These are phyloP conservation scores for Trematomus bernacchii DNA, from an alignment of 2,797 vertebrate species.

Conservation along the genomic window DNA sequence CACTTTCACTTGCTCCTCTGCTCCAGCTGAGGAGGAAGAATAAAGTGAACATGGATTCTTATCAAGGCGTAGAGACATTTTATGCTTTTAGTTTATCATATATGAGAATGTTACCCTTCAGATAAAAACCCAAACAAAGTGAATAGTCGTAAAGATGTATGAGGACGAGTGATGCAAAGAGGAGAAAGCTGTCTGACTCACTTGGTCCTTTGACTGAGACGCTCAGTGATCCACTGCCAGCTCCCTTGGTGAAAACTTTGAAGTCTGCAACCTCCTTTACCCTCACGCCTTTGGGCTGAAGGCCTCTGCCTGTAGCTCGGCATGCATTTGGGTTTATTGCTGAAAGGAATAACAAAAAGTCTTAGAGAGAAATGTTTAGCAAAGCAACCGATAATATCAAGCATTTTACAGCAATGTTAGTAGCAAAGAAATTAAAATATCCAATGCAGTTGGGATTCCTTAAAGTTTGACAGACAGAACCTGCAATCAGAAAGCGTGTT, in stretches of 20 bases:
- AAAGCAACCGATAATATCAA: slow-evolving; percentile 41
- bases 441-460: slow-evolving; percentile 38
- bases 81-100: slow-evolving; percentile 34
- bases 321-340: slow-evolving; percentile 92
- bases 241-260: slow-evolving; percentile 95
- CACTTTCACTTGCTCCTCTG: slow-evolving; percentile 92
- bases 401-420: slow-evolving; percentile 68
- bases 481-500: slow-evolving; percentile 59
- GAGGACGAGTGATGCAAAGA: slow-evolving; percentile 44
- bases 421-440: slow-evolving; percentile 55
- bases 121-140: slow-evolving; percentile 48
- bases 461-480: slow-evolving; percentile 51
- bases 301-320: slow-evolving; percentile 92
- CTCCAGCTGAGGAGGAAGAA: slow-evolving; percentile 84
- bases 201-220: slow-evolving; percentile 94
- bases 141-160: slow-evolving; percentile 43
- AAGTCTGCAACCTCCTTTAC: slow-evolving; percentile 96
- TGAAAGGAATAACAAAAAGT: slow-evolving; percentile 74
- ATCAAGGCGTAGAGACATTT: slow-evolving; percentile 7
- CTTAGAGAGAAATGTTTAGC: slow-evolving; percentile 51
- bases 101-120: slow-evolving; percentile 36
- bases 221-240: slow-evolving; percentile 92
- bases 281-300: slow-evolving; percentile 95
- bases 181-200: slow-evolving; percentile 80
- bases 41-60: slow-evolving; percentile 38